phyloP scores from a whole-genome alignment of 1,140 invertebrate species.

The Brachystomella parvula region DNA sequence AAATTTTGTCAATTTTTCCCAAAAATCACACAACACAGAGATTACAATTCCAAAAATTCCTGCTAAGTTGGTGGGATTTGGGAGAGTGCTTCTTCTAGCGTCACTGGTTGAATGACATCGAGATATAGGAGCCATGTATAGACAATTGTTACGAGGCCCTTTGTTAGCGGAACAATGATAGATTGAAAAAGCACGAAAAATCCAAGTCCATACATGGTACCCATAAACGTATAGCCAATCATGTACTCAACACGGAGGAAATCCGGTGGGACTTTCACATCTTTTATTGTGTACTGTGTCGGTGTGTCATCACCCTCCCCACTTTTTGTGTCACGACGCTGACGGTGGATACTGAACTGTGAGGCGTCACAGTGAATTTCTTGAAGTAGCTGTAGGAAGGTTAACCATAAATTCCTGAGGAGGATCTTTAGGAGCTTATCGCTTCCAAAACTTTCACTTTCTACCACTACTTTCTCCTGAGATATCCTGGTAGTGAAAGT shows the following conservation, averaged over 20 bases:
- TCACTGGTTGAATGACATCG: slow-evolving; percentile 11
- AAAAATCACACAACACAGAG: not conserved
- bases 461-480: no score
- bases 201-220: slow-evolving; percentile 23
- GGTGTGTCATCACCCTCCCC: no score
- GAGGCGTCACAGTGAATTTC: no score
- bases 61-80: slow-evolving; percentile 20
- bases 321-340: not conserved
- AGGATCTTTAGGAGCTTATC: no score
- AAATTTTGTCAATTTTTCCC: no score
- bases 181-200: slow-evolving; percentile 21
- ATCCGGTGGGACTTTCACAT: slow-evolving; percentile 17
- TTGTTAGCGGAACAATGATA: slow-evolving; percentile 18
- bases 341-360: no score
- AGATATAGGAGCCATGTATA: slow-evolving; percentile 12
- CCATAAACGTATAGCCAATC: slow-evolving; percentile 14
- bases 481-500: no score
- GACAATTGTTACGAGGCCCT: slow-evolving; percentile 1
- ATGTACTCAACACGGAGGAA: slow-evolving; percentile 22
- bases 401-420: no score
- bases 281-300: slow-evolving; percentile 8
- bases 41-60: not conserved
- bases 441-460: no score
- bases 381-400: no score
- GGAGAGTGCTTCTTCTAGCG: slow-evolving; percentile 17